These are phyloP conservation scores for Bungarus multicinctus DNA, from an alignment of 2,113 vertebrate genomes.

Conservation along the genomic window DNA sequence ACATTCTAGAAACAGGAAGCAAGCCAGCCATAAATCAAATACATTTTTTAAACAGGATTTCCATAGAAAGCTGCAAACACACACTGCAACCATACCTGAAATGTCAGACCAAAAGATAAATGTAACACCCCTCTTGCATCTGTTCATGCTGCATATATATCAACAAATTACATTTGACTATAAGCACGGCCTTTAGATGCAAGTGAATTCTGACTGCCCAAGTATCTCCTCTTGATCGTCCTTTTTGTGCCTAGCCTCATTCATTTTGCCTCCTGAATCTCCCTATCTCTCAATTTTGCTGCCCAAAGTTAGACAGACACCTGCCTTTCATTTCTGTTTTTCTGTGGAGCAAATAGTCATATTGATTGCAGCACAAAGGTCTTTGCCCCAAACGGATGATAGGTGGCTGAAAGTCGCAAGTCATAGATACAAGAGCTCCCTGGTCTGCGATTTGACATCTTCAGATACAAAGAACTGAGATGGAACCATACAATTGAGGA, in stretches of 20 bases:
- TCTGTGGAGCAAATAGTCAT: not conserved
- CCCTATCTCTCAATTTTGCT: not conserved
- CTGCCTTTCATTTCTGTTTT: not conserved
- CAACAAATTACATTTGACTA: not conserved
- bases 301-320: not conserved
- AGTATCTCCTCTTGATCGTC: not conserved
- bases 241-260: not conserved
- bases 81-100: not conserved
- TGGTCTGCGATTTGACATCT: not conserved
- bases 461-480: not conserved
- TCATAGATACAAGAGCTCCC: not conserved
- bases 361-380: not conserved
- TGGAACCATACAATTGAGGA: not conserved
- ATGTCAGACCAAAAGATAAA: not conserved
- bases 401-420: not conserved
- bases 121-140: not conserved
- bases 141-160: not conserved
- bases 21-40: not conserved
- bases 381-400: not conserved
- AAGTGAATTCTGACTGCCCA: not conserved
- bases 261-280: not conserved
- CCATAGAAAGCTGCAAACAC: not conserved
- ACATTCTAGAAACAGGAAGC: not conserved
- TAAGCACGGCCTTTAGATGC: not conserved
- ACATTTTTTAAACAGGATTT: not conserved